Percentiles rank a stretch among this genome's conserved stretches.
phyloP scores from a whole-genome alignment of 2,113 vertebrate genomes.

The Chitala chitala region DNA sequence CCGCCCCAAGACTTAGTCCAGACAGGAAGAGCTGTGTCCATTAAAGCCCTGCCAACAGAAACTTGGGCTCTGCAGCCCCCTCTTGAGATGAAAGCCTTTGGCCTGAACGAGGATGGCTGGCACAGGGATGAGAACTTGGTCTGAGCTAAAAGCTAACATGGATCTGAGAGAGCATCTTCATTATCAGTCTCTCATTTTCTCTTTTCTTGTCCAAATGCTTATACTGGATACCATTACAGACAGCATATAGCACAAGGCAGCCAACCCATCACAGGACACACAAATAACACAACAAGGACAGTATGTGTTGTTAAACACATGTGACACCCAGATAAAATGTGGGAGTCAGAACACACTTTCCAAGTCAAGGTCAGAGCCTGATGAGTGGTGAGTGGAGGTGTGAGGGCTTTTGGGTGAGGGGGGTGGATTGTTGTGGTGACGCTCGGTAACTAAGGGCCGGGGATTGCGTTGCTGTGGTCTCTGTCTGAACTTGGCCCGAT shows the following conservation, averaged over 20 bases:
- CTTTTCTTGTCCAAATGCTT: no score
- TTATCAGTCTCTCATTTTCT: no score
- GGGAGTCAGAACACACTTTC: neutral
- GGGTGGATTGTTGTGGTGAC: neutral
- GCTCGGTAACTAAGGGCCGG: neutral
- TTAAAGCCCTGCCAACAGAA: neutral
- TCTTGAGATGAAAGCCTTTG: neutral
- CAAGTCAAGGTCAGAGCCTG: constrained; percentile 1
- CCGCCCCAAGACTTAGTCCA: neutral
- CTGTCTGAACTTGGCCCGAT: constrained; percentile 3
- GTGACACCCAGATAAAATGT: neutral
- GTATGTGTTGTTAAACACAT: neutral
- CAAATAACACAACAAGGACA: neutral
- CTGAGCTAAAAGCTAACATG: neutral
- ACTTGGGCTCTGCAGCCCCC: neutral
- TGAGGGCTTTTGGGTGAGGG: neutral
- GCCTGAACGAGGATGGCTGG: neutral
- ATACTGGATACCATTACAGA: no score
- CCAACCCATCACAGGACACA: neutral
- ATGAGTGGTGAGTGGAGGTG: neutral
- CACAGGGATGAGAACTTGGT: neutral
- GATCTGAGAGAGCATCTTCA: no score
- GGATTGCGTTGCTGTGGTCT: neutral
- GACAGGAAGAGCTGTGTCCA: neutral
- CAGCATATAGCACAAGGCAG: no score